Percentiles rank a stretch among this genome's conserved stretches.
Conservation (phyloP, 2,113 vertebrate species). For the Guaruba guarouba region DNA sequence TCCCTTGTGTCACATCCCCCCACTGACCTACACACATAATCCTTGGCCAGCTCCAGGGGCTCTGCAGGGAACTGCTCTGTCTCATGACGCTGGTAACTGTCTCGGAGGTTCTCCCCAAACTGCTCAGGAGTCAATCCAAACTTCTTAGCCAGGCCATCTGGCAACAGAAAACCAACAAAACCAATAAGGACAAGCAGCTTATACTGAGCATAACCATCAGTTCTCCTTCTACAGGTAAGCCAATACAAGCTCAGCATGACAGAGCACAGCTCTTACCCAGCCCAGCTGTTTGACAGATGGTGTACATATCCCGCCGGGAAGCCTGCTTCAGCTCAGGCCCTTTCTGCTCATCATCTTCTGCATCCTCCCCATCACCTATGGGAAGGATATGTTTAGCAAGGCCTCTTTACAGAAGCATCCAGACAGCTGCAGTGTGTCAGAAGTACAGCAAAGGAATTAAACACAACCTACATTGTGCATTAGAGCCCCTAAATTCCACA, state of each 20-base stretch:
- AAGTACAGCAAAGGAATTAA: not conserved
- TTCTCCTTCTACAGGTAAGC: not conserved
- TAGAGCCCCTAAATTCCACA: not conserved
- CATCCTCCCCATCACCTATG: conserved; percentile 82
- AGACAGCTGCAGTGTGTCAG: not conserved
- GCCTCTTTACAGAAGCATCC: not conserved
- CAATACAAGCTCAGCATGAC: not conserved
- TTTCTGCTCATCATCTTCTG: conserved; percentile 91
- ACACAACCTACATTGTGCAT: not conserved
- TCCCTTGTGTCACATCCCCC: not conserved
- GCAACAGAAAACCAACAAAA: not conserved
- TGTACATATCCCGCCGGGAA: conserved; percentile 97
- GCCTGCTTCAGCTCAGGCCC: conserved; percentile 96
- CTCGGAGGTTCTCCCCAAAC: conserved; percentile 96
- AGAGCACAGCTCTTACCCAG: conserved; percentile 79
- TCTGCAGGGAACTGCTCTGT: conserved; percentile 98
- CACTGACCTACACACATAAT: conserved; percentile 91
- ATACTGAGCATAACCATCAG: not conserved
- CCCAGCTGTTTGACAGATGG: conserved; percentile 93
- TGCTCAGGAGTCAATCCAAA: conserved; percentile 98
- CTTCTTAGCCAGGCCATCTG: conserved; percentile 97
- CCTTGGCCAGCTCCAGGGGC: conserved; percentile 94
- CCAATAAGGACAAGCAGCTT: not conserved
- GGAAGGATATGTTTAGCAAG: not conserved
- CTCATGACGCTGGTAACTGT: conserved; percentile 98